These are phyloP conservation scores for Chrysina gloriosa DNA, from an alignment of 2,888 invertebrate genomes.

Conservation along the genomic window DNA sequence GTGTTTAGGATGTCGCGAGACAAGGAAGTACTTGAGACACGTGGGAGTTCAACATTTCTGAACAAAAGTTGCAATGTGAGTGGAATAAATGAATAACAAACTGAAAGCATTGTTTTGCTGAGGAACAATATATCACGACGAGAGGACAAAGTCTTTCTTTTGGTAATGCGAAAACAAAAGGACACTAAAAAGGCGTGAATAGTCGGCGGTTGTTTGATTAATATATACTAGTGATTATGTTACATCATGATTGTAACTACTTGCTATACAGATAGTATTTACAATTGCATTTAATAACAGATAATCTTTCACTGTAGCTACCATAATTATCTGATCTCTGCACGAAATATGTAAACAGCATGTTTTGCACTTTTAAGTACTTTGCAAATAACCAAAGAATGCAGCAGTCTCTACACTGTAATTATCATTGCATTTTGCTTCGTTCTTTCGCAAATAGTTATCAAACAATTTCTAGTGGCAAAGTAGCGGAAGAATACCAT, in stretches of 20 bases:
- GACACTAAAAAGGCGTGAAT: constrained; percentile 16
- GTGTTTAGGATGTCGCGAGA: neutral
- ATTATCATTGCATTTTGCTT: too few relatives aligned
- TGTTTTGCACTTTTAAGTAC: neutral
- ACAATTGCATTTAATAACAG: constrained; percentile 10
- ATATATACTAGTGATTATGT: constrained; percentile 1
- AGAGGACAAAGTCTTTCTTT: constrained; percentile 12
- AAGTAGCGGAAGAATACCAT: neutral
- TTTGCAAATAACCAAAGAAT: neutral
- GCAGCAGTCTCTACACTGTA: too few relatives aligned
- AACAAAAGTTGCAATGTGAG: constrained; percentile 24
- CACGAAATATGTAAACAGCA: neutral
- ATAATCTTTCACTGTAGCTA: neutral
- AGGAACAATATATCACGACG: constrained; percentile 16
- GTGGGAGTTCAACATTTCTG: constrained; percentile 26
- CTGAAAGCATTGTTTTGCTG: constrained; percentile 13
- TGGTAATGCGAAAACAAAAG: constrained; percentile 6
- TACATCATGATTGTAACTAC: neutral
- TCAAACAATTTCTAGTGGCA: neutral
- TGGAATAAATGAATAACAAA: constrained; percentile 31
- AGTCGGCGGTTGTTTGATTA: constrained; percentile 17
- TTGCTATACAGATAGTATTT: neutral
- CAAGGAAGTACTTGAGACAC: constrained; percentile 12
- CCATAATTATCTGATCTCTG: neutral
- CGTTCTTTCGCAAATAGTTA: neutral